Evolutionary conservation across 1,140 invertebrate species (phyloP).

Genomic region (Drosophila serrata): DNA sequence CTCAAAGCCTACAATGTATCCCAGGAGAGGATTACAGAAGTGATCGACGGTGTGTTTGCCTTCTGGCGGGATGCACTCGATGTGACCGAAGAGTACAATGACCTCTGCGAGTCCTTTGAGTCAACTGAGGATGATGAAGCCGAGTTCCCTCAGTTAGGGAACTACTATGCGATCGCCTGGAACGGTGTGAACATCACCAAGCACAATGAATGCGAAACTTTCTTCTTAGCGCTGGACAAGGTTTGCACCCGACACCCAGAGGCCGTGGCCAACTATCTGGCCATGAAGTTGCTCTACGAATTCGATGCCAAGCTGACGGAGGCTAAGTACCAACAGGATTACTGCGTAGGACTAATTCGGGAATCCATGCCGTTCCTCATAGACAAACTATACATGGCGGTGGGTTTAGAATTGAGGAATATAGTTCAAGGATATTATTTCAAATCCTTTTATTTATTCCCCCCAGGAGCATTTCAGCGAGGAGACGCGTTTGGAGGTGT

Average conservation of each 20-base stretch:
- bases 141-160: conserved; percentile 39
- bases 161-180: conserved; percentile 73
- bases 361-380: conserved; percentile 42
- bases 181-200: conserved; percentile 4
- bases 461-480: conserved; percentile 59
- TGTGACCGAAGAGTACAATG: conserved; percentile 53
- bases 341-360: conserved; percentile 38
- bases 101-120: neutral
- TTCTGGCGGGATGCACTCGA: conserved; percentile 61
- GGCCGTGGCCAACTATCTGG: conserved; percentile 74
- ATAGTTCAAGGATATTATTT: neutral
- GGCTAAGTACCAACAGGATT: conserved; percentile 80
- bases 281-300: conserved; percentile 68
- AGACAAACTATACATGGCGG: conserved; percentile 58
- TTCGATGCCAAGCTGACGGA: conserved; percentile 65
- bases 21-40: conserved; percentile 37
- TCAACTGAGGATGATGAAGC: rapidly evolving
- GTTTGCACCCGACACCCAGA: conserved; percentile 55
- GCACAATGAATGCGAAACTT: conserved; percentile 32
- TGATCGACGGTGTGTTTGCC: conserved; percentile 56
- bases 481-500: conserved; percentile 51
- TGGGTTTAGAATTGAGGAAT: conserved; percentile 13
- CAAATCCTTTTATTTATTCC: neutral
- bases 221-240: conserved; percentile 53
- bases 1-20: conserved; percentile 41